Base-by-base conservation (phyloP, 2,797 vertebrate genomes). In the Neosilurus hyrtlii region DNA sequence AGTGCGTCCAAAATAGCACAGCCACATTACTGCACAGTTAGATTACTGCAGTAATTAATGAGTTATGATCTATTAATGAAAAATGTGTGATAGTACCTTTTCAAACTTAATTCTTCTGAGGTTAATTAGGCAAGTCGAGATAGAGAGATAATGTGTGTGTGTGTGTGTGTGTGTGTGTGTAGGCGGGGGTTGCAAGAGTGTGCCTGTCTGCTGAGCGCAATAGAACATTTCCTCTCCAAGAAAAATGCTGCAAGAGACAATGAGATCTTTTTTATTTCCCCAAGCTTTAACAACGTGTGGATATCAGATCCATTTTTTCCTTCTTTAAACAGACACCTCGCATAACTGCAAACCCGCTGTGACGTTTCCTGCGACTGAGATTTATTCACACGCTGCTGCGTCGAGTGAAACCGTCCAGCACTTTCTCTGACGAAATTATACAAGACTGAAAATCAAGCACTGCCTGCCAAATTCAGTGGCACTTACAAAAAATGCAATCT, bases 21-120 rank as follows among this genome's bases (percentile, higher is more conserved):
- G 71, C 30, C 84, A 65, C 81, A 83, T 88, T 89, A 83, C 74
- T 83, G 83, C 87, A 85, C 77, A 82, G 86, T 81, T 73, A 81
- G 80, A 85, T 83, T 84, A 76, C 78, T 81, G 80, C 51, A 78
- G 87, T 89, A 88, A 90, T 89, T 89, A 87, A 85, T 84, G 84
- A 87, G 84, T 87, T 87, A 85, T 80, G 83, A 88, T 88, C 85
- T 87, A 88, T 88, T 87, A 89, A 86, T 86, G 86, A 89, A 88
- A 83, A 86, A 88, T 85, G 84, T 86, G 86, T 76, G 66, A 80
- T 84, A 84, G 79, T 88, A 88, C 83, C 76, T 88, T 85, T 81
- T 85, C 79, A 70, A 82, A 86, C 86, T 78, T 79, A 84, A 85
- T 87, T 88, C 88, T 86, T 89, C 80, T 16, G 87, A 86, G 82